These are phyloP conservation scores for Anastrepha ludens DNA, from an alignment of 1,140 invertebrate species.

Conservation along the genomic window DNA sequence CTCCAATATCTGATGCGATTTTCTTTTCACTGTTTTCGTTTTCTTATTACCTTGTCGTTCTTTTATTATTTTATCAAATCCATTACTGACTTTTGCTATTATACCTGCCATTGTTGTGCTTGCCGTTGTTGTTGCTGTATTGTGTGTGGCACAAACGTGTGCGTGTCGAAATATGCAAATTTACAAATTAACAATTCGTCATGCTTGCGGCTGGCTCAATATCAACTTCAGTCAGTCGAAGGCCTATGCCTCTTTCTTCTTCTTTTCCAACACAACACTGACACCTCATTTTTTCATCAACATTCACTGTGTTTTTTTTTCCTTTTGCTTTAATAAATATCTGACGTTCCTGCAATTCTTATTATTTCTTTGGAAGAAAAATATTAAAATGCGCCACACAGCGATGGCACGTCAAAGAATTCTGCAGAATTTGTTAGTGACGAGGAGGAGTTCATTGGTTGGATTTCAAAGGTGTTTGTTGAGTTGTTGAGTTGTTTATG, in stretches of 20 bases:
- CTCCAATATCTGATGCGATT: too few relatives aligned
- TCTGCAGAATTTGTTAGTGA: slow-evolving; percentile 34
- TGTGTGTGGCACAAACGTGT: slow-evolving; percentile 4
- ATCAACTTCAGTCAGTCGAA: neutral
- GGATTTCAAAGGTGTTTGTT: neutral
- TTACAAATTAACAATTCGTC: slow-evolving; percentile 53
- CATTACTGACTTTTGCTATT: slow-evolving; percentile 4
- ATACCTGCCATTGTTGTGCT: neutral
- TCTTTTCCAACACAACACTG: neutral
- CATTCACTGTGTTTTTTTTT: slow-evolving; percentile 2
- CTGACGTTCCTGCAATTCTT: neutral
- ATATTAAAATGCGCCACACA: slow-evolving; percentile 50
- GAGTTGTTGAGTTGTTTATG: neutral
- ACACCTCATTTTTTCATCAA: slow-evolving; percentile 28
- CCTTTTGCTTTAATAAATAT: neutral
- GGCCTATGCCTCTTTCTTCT: neutral
- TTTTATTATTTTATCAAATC: slow-evolving; percentile 10
- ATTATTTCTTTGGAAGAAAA: neutral
- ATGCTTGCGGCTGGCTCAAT: neutral
- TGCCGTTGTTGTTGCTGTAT: neutral
- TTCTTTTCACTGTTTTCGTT: neutral
- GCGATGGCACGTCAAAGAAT: neutral
- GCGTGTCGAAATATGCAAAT: slow-evolving; percentile 52
- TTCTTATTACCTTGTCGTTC: slow-evolving; percentile 3
- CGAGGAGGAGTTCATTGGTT: neutral